Evolutionary conservation across 2,113 vertebrate species (phyloP).

Genomic region (Chunga burmeisteri): DNA sequence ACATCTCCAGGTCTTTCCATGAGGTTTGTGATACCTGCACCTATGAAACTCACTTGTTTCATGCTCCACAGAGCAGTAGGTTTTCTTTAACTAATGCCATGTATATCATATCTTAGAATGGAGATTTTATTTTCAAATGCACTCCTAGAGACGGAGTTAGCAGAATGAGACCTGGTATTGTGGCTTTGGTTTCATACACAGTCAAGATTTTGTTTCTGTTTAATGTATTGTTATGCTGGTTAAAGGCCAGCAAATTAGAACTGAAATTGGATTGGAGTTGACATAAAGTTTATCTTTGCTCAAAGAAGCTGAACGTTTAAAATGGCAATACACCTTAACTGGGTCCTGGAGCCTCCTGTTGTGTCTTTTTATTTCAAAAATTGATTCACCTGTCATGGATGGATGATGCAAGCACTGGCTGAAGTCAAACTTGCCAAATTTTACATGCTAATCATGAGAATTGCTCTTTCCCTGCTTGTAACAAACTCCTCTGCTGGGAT

Average conservation of each 20-base stretch:
- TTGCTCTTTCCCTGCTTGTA: background rate
- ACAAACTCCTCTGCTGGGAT: background rate
- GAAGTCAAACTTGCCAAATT: background rate
- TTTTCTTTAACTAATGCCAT: background rate
- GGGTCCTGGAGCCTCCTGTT: background rate
- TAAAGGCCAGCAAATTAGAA: background rate
- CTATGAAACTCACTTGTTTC: background rate
- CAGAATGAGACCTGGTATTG: background rate
- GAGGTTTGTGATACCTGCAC: background rate
- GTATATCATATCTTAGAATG: background rate
- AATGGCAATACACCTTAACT: background rate
- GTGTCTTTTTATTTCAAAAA: background rate
- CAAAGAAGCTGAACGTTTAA: background rate
- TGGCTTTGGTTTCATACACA: background rate
- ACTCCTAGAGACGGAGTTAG: background rate
- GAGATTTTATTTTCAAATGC: background rate
- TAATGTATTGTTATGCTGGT: background rate
- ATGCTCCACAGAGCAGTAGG: background rate
- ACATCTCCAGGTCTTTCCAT: background rate
- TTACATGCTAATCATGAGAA: background rate
- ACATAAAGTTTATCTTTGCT: background rate
- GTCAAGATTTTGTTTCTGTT: background rate
- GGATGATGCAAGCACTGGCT: background rate
- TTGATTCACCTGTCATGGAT: background rate
- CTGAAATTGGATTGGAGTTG: background rate